Evolutionary conservation across 2,888 invertebrate genomes (phyloP), one percentile per base, ranked within the genome.

Genomic region (Lochmaea crataegi): DNA sequence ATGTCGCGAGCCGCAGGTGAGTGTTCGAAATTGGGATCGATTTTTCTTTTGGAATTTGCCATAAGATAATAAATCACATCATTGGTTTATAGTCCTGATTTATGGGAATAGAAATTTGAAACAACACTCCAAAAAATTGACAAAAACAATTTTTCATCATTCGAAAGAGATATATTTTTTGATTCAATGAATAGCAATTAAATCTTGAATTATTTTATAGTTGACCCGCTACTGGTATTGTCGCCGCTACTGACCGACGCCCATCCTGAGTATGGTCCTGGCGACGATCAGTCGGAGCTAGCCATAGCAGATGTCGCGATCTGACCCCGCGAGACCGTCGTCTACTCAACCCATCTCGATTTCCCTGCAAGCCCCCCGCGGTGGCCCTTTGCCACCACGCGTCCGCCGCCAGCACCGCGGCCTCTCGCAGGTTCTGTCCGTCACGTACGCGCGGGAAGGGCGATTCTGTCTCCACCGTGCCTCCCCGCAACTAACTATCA

Each of bases 261-360:
- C 60, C 60, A 38, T 60, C 38, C 61, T 63, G 61, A 63, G 61
- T 63, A 63, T 63, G 61, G 61, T 63, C 61, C 61, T 63, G 80
- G 79, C 79, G 80, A 79, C 80, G 78, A 77, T 78, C 78, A 77
- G 79, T 78, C 76, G 76, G 74, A 63, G 61, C 61, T 60, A 71
- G 66, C 71, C 71, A 66, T 73, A 69, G 75, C 77, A 76, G 77
- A 77, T 77, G 77, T 76, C 77, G 76, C 77, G 76, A 73, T 76
- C 71, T 68, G 71, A 73, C 77, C 76, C 77, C 77, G 72, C 73
- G 75, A 73, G 73, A 61, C 71, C 71, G 61, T 63, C 61, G 61
- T 63, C 61, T 63, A 42, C 42, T 63, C 61, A 63, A 45, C 68
- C 68, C 60, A 45, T 64, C 68, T 56, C 56, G 56, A 64, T 16